phyloP scores from a whole-genome alignment of 2,797 vertebrate genomes.

The Rallus crepitans region DNA sequence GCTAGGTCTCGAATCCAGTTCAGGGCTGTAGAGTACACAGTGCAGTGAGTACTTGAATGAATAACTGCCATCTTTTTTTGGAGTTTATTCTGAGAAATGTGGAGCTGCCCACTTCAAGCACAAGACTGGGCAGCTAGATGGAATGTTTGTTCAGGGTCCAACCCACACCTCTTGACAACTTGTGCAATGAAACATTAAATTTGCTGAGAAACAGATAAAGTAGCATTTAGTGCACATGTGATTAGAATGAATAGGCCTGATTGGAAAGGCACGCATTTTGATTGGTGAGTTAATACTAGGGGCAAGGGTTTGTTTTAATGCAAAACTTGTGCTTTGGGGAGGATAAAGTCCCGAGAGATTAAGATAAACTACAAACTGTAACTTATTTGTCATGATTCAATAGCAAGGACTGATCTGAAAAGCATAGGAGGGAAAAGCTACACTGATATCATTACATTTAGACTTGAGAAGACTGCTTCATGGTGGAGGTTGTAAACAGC shows the following conservation, averaged over 20 bases:
- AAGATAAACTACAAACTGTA: not conserved
- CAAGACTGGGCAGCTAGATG: not conserved
- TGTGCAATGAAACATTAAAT: not conserved
- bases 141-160: constrained; percentile 8
- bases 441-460: not conserved
- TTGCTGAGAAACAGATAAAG: not conserved
- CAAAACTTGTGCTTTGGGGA: constrained; percentile 1
- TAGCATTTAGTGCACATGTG: not conserved
- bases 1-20: not conserved
- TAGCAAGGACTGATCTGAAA: not conserved
- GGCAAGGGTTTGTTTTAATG: constrained; percentile 11
- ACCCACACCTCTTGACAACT: not conserved
- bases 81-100: not conserved
- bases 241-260: not conserved
- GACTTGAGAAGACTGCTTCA: not conserved
- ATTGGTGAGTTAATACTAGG: not conserved
- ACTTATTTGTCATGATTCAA: not conserved
- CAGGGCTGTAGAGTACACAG: not conserved
- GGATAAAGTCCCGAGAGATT: not conserved
- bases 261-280: not conserved
- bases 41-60: not conserved
- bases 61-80: not conserved
- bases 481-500: not conserved
- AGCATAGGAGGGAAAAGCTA: not conserved
- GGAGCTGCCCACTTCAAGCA: not conserved